Evolutionary conservation across 2,797 vertebrate species (phyloP), one percentile per base, ranked within the genome.

Genomic region (Syngnathus acus): DNA sequence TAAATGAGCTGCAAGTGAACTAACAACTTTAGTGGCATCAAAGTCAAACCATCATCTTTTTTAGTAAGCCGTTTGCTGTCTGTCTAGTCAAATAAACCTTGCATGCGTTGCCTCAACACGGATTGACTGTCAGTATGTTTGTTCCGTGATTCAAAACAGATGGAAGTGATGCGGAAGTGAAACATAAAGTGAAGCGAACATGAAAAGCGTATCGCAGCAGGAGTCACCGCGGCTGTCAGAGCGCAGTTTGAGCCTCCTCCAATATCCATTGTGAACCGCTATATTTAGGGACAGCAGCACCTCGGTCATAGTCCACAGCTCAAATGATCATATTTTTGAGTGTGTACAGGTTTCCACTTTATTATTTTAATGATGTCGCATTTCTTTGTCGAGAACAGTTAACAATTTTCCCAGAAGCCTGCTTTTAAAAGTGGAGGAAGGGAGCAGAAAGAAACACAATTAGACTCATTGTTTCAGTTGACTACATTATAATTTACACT

Each of bases 351-450:
- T 57, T 57, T 68, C 32, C 73, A 79, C 70, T 75, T 72, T 62
- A 71, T 74, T 72, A 74, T 77, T 68, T 50, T 74, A 74, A 73
- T 71, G 51, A 21, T 75, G 62, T 58, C 2, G 2, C 55, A 38
- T 5, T 45, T 60, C 39, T 61, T 57, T 50, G 38, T 72, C 68
- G 65, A 68, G 55, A 68, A 55, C 71, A 63, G 37, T 70, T n/a
- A 72, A 66, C 67, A 47, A 58, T 40, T 47, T 39, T 68, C 45
- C 65, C 16, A 48, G 61, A 39, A 11, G 40, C 16, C 4, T 59
- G 19, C 13, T 58, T 38, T 58, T 58, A 5, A 40, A n/a, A 60
- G 16, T 55, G 53, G 10, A 13, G 26, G 26, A 23, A 54, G 16
- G 11, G 4, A 57, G 37, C 13, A 58, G 32, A 32, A 32, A 32